Conservation (phyloP, 2,797 vertebrate genomes). For the Halcyon badia region DNA sequence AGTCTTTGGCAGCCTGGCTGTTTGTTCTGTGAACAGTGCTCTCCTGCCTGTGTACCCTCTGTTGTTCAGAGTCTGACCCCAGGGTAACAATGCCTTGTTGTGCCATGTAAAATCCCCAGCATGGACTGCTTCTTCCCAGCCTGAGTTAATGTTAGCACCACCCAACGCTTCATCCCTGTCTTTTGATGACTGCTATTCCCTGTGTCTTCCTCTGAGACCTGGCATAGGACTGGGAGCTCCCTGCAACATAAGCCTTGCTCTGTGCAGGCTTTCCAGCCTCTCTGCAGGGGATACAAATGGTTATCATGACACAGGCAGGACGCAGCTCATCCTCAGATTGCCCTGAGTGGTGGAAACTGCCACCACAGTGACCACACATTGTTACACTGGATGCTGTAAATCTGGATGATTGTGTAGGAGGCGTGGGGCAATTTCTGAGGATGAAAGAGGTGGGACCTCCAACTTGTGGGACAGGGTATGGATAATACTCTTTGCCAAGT, state of each 20-base stretch:
- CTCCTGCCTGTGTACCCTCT: neutral
- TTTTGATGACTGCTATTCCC: neutral
- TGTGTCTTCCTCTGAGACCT: neutral
- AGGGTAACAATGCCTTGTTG: neutral
- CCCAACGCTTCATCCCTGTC: neutral
- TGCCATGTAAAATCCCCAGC: neutral
- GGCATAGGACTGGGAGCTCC: neutral
- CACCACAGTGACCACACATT: neutral
- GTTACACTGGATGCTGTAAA: neutral
- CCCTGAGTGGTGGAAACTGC: neutral
- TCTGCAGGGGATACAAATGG: neutral
- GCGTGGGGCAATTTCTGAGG: neutral
- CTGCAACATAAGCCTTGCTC: neutral
- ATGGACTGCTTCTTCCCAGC: neutral
- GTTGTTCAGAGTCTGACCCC: neutral
- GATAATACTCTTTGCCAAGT: neutral
- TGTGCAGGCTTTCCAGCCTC: neutral
- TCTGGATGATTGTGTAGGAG: neutral
- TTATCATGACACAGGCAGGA: neutral
- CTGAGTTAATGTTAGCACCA: neutral
- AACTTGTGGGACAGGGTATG: neutral
- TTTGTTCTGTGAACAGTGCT: neutral
- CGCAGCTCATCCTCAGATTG: rapidly evolving
- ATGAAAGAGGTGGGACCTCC: neutral
- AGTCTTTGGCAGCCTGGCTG: neutral